A percentile compares a stretch with the other conserved stretches of the same genome.
Evolutionary conservation across 2,888 invertebrate genomes (phyloP).

Genomic region (Parapristionchus giblindavisi): DNA sequence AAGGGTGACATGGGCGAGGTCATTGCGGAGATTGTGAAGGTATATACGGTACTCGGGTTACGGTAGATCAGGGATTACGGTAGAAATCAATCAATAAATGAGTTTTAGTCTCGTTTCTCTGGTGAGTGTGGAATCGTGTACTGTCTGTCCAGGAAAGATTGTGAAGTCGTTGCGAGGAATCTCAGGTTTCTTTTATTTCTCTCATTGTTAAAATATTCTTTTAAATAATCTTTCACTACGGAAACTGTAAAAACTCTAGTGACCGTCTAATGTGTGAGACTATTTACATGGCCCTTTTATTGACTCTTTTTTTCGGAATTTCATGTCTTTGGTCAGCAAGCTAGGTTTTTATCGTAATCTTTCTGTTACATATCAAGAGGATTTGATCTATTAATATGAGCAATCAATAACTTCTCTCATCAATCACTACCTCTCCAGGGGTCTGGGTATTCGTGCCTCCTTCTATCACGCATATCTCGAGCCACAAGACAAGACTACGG

Average conservation of each 20-base stretch:
- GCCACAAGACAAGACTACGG: conserved; percentile 71
- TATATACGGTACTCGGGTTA: background rate
- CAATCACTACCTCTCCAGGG: conserved; percentile 41
- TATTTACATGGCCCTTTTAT: no score
- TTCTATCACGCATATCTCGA: conserved; percentile 87
- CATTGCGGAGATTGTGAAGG: conserved; percentile 62
- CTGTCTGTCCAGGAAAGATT: conserved; percentile 75
- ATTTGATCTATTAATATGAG: no score
- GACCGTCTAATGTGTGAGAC: no score
- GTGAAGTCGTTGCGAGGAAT: conserved; percentile 59
- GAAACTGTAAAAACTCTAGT: no score
- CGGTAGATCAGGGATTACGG: background rate
- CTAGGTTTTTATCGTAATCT: no score
- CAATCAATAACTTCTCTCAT: no score
- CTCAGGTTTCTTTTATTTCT: conserved; percentile 55
- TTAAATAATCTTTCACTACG: no score
- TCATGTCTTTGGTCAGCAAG: no score
- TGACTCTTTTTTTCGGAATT: no score
- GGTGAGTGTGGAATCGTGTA: conserved; percentile 88
- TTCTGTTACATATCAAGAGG: no score
- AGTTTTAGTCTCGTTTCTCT: conserved; percentile 75
- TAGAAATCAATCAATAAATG: background rate
- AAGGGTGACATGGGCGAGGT: conserved; percentile 45
- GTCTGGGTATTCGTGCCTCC: conserved; percentile 77
- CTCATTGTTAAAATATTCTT: no score